A percentile compares a stretch with the other conserved stretches of the same genome.
Conservation (phyloP, 2,888 invertebrate species). For the Digitonthophagus gazella region DNA sequence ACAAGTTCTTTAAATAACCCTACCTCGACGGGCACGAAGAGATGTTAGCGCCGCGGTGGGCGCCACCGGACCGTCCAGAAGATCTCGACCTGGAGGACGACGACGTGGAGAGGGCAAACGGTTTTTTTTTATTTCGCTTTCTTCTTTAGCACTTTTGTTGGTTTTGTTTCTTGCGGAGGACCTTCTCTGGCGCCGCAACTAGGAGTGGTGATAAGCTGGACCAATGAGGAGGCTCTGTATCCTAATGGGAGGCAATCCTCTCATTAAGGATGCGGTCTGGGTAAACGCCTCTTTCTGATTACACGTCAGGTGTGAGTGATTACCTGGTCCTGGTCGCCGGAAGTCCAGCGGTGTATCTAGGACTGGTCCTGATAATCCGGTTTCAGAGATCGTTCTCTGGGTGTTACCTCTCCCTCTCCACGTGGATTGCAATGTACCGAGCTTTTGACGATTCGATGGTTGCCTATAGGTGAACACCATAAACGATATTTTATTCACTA, state of each 20-base stretch:
- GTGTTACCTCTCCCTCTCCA: not conserved
- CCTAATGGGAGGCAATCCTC: constrained; percentile 38
- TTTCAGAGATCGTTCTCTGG: constrained; percentile 28
- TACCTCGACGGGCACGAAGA: constrained; percentile 30
- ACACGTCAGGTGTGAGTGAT: constrained; percentile 53
- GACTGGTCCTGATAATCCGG: constrained; percentile 42
- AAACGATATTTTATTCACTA: not conserved
- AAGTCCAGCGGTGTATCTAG: constrained; percentile 43
- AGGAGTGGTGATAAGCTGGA: constrained; percentile 36
- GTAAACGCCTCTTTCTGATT: constrained; percentile 52
- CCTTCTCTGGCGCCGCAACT: constrained; percentile 30
- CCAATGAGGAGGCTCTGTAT: constrained; percentile 44
- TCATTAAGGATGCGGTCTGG: constrained; percentile 48
- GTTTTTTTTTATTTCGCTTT: constrained; percentile 12
- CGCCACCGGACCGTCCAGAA: constrained; percentile 9
- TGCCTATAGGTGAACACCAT: constrained; percentile 1
- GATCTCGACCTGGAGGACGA: not conserved
- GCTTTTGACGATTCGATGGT: constrained; percentile 11
- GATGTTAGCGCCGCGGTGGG: not conserved
- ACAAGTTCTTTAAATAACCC: constrained; percentile 41
- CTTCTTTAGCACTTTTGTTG: constrained; percentile 28
- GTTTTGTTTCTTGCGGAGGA: constrained; percentile 11
- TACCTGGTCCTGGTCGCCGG: constrained; percentile 48
- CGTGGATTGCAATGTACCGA: not conserved
- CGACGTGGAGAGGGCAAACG: not conserved